These are phyloP conservation scores for Melanocharis versteri DNA, from an alignment of 2,113 vertebrate species.

Conservation along the genomic window DNA sequence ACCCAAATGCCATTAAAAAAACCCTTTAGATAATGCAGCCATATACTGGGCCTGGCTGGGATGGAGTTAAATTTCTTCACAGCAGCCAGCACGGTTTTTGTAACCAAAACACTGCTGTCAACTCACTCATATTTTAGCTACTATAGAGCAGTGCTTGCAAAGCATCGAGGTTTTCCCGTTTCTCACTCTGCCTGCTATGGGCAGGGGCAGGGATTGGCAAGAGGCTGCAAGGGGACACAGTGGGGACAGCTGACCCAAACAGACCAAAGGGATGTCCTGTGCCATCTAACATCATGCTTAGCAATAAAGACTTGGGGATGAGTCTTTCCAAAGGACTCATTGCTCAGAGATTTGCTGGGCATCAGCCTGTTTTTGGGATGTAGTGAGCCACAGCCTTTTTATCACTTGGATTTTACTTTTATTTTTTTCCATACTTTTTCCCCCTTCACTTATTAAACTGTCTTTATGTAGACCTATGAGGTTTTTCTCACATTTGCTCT, in stretches of 20 bases:
- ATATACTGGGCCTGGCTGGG: background rate
- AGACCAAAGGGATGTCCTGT: background rate
- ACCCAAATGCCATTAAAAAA: background rate
- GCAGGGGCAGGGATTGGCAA: fast-evolving
- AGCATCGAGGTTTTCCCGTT: background rate
- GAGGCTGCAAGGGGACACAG: background rate
- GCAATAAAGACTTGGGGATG: background rate
- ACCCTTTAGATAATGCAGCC: background rate
- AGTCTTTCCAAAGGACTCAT: background rate
- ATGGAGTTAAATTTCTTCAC: background rate
- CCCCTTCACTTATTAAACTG: background rate
- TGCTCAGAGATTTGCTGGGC: background rate
- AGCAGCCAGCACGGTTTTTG: background rate
- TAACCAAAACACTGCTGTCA: background rate
- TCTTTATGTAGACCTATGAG: background rate
- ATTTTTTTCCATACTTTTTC: fast-evolving
- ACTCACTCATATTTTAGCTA: background rate
- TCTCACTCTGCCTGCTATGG: fast-evolving
- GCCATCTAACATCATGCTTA: background rate
- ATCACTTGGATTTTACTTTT: background rate
- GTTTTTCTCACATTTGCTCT: background rate
- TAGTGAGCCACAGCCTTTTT: background rate
- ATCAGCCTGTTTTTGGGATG: background rate
- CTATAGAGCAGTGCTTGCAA: background rate
- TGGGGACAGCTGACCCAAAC: background rate